Evolutionary conservation across 2,888 invertebrate genomes (phyloP).

Genomic region (Toxonevra muliebris): DNA sequence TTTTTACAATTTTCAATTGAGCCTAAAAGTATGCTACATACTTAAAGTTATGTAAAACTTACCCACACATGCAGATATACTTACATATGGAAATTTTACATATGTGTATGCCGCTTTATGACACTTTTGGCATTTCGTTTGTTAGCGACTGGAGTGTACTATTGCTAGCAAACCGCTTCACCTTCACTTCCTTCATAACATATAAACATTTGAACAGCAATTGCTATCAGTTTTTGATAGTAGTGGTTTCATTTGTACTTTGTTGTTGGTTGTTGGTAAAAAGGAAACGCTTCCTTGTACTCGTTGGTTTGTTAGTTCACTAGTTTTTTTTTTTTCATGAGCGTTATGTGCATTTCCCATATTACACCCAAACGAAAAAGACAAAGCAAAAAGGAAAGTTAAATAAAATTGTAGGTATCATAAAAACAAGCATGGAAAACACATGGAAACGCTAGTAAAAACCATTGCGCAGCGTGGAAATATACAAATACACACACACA

Average conservation of each 20-base stretch:
- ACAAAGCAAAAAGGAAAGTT: conserved; percentile 9
- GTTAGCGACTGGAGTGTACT: no score
- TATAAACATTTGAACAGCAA: conserved; percentile 17
- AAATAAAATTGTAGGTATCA: no score
- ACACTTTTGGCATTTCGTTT: conserved; percentile 18
- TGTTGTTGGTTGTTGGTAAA: not conserved
- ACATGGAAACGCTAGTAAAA: conserved; percentile 30
- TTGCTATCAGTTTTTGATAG: conserved; percentile 31
- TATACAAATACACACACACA: conserved; percentile 5
- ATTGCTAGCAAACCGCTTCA: no score
- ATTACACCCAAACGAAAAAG: conserved; percentile 30
- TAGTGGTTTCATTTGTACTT: conserved; percentile 7
- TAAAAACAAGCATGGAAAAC: conserved; percentile 11
- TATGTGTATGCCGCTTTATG: conserved; percentile 28
- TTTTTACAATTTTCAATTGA: no score
- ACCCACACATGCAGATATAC: no score
- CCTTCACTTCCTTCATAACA: not conserved
- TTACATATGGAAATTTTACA: not conserved
- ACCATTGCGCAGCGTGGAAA: conserved; percentile 18
- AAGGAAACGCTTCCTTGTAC: conserved; percentile 8
- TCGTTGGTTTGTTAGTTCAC: no score
- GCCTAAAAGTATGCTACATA: no score
- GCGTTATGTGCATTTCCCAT: conserved; percentile 18
- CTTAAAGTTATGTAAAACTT: no score
- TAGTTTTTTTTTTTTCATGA: conserved; percentile 21